phyloP scores from a whole-genome alignment of 2,888 invertebrate genomes.

The Catocala fraxini region DNA sequence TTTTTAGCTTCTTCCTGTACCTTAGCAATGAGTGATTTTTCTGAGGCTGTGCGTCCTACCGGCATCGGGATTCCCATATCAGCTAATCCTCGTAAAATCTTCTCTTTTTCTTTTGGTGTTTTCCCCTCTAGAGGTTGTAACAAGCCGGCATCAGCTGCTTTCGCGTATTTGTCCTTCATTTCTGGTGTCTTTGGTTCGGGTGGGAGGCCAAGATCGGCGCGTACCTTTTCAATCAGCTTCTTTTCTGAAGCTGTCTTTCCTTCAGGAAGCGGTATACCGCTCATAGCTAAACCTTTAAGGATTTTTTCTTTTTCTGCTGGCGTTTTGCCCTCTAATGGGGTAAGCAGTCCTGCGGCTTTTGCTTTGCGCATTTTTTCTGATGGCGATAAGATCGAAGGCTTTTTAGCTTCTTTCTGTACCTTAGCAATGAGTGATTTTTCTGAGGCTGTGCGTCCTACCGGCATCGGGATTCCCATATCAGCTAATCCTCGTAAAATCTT shows the following conservation, averaged over 20 bases:
- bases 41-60: slow-evolving; percentile 51
- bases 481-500: too few relatives aligned
- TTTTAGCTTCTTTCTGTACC: too few relatives aligned
- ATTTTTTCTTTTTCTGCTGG: slow-evolving; percentile 29
- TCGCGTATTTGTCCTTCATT: slow-evolving; percentile 20
- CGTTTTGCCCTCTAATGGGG: slow-evolving; percentile 21
- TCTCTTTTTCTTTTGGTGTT: slow-evolving; percentile 52
- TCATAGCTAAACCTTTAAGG: slow-evolving; percentile 16
- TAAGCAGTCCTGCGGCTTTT: slow-evolving; percentile 16
- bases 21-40: slow-evolving; percentile 37
- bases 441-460: too few relatives aligned
- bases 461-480: too few relatives aligned
- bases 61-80: slow-evolving; percentile 2
- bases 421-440: too few relatives aligned
- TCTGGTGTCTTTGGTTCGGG: slow-evolving; percentile 15
- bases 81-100: slow-evolving; percentile 31
- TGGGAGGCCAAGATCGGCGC: slow-evolving; percentile 13
- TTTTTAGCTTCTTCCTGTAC: slow-evolving; percentile 18
- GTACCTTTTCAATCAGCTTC: slow-evolving; percentile 38
- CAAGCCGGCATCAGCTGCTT: slow-evolving; percentile 31
- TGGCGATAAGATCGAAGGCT: too few relatives aligned
- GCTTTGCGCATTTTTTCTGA: neutral
- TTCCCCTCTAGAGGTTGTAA: slow-evolving; percentile 56
- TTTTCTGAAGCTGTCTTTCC: slow-evolving; percentile 33
- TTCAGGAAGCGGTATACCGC: slow-evolving; percentile 51